These are phyloP conservation scores for Lycophotia porphyrea DNA, from an alignment of 2,888 invertebrate genomes.

Conservation along the genomic window DNA sequence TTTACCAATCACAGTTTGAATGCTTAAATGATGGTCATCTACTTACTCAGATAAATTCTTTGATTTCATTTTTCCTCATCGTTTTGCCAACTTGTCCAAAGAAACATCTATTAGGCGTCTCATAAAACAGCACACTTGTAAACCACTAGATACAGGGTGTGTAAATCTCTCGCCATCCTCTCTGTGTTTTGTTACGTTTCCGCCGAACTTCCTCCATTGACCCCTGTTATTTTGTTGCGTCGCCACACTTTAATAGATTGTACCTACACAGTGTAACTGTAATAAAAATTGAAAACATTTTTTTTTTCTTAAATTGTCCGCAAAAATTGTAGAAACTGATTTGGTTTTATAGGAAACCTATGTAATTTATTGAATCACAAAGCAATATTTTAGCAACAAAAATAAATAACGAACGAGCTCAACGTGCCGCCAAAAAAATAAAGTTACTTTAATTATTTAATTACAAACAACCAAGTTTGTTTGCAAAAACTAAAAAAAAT, in stretches of 20 bases:
- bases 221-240: constrained; percentile 60
- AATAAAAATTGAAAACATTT: constrained; percentile 13
- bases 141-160: constrained; percentile 67
- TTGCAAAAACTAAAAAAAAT: constrained; percentile 44
- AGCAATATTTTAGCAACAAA: constrained; percentile 16
- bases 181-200: constrained; percentile 70
- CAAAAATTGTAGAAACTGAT: neutral
- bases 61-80: constrained; percentile 48
- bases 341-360: constrained; percentile 4
- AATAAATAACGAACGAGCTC: constrained; percentile 29
- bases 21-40: constrained; percentile 37
- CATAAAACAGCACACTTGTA: constrained; percentile 64
- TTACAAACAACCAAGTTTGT: constrained; percentile 54
- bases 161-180: constrained; percentile 71
- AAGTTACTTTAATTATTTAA: constrained; percentile 59
- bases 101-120: constrained; percentile 58
- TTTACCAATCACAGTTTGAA: constrained; percentile 28
- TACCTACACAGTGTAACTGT: constrained; percentile 3
- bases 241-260: constrained; percentile 38
- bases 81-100: constrained; percentile 62
- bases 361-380: constrained; percentile 20
- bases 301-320: neutral
- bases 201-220: constrained; percentile 69
- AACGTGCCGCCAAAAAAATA: constrained; percentile 41
- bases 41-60: constrained; percentile 45